Conservation (phyloP, 2,888 invertebrate species). For the Scaptomyza reducta region DNA sequence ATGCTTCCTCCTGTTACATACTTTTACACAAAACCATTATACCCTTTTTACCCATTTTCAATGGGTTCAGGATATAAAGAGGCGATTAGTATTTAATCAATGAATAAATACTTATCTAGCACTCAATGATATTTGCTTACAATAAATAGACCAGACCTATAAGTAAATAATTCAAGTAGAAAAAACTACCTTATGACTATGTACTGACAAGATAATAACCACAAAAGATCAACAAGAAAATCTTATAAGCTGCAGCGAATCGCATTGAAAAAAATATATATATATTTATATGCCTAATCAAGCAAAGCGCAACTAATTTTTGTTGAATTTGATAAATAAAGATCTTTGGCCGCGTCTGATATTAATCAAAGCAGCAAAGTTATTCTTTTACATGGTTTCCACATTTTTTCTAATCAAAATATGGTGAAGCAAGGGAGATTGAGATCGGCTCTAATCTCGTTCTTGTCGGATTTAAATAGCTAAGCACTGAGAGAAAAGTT, state of each 20-base stretch:
- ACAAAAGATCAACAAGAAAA: neutral
- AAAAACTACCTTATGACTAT: too few species aligned
- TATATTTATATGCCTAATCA: neutral
- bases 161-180: too few species aligned
- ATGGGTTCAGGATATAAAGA: too few species aligned
- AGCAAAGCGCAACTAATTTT: slow-evolving; percentile 48
- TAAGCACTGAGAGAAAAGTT: neutral
- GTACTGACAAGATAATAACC: too few species aligned
- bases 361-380: slow-evolving; percentile 56
- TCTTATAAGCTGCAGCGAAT: neutral
- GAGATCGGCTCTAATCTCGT: slow-evolving; percentile 20
- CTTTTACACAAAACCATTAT: too few species aligned
- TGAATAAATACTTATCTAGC: too few species aligned
- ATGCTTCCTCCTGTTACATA: too few species aligned
- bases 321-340: slow-evolving; percentile 53
- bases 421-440: slow-evolving; percentile 26
- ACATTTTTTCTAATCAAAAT: slow-evolving; percentile 35
- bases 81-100: too few species aligned
- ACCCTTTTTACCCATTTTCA: too few species aligned
- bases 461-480: slow-evolving; percentile 8
- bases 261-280: neutral
- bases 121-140: too few species aligned
- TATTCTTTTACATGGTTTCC: slow-evolving; percentile 37
- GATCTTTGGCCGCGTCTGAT: slow-evolving; percentile 47
- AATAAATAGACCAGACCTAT: too few species aligned